phyloP scores from a whole-genome alignment of 2,888 invertebrate species.

The Stomorhina lunata region DNA sequence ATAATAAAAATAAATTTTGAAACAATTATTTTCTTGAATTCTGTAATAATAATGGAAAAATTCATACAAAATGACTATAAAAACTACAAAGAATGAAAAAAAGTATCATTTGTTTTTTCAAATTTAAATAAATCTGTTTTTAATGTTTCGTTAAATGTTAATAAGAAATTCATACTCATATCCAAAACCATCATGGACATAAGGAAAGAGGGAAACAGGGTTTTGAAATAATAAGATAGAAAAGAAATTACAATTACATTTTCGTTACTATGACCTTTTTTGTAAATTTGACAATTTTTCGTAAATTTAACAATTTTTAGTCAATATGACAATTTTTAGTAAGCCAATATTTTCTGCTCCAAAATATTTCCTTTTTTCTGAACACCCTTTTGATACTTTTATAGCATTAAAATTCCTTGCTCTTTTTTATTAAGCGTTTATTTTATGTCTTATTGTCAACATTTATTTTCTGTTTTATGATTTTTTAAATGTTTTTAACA shows the following conservation, averaged over 20 bases:
- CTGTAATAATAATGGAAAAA: no score
- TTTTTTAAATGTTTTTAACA: background rate
- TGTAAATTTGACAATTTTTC: no score
- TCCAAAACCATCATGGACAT: background rate
- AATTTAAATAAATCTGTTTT: constrained; percentile 5
- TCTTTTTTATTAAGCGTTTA: background rate
- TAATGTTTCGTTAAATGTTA: background rate
- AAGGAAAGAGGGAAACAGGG: background rate
- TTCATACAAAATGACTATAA: background rate
- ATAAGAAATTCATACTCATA: background rate
- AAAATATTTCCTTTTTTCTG: background rate
- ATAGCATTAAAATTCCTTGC: background rate
- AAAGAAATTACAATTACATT: no score
- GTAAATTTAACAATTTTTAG: no score
- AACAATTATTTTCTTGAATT: no score
- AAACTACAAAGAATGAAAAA: no score
- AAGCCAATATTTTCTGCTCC: no score
- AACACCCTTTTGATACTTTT: background rate
- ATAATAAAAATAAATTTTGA: background rate
- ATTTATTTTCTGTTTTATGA: constrained; percentile 16
- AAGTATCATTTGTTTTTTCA: background rate
- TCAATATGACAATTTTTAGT: no score
- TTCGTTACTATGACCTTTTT: no score
- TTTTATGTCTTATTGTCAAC: constrained; percentile 2
- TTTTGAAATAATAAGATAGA: no score